Percentiles rank a stretch among this genome's conserved stretches.
phyloP scores from a whole-genome alignment of 2,888 invertebrate genomes.

The Nemoura dubitans region DNA sequence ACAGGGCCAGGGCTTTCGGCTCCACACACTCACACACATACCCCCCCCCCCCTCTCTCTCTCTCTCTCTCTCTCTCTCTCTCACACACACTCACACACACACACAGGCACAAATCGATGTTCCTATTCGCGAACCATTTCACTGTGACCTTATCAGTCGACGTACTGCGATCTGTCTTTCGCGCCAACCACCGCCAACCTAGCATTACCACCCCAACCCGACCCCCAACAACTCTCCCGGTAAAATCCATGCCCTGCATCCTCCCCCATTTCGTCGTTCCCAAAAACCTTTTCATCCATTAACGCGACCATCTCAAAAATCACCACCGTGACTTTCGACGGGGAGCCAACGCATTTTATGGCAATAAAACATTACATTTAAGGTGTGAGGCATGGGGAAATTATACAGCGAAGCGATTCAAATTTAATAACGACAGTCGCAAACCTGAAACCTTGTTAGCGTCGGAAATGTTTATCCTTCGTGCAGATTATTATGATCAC shows the following conservation, averaged over 20 bases:
- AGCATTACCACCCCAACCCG: not conserved
- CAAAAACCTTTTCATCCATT: constrained; percentile 24
- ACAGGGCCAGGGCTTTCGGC: not conserved
- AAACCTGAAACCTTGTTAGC: not conserved
- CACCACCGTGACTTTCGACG: constrained; percentile 19
- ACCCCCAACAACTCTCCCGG: not conserved
- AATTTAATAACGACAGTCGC: not conserved
- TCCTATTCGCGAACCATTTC: constrained; percentile 35
- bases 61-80: too few relatives aligned
- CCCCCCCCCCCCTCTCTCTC: too few relatives aligned
- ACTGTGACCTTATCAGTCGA: constrained; percentile 35
- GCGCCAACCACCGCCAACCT: constrained; percentile 13
- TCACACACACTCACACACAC: constrained; percentile 1
- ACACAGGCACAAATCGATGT: constrained; percentile 27
- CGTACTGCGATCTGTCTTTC: constrained; percentile 33
- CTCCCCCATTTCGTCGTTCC: not conserved
- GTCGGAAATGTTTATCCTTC: not conserved
- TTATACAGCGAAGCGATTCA: constrained; percentile 3
- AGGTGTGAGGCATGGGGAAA: not conserved
- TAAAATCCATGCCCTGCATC: not conserved
- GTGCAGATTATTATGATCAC: not conserved
- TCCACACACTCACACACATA: not conserved
- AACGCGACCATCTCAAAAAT: constrained; percentile 37
- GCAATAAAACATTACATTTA: constrained; percentile 19
- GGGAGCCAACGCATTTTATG: not conserved